Conservation (phyloP, 2,797 vertebrate species). For the Lates japonicus region DNA sequence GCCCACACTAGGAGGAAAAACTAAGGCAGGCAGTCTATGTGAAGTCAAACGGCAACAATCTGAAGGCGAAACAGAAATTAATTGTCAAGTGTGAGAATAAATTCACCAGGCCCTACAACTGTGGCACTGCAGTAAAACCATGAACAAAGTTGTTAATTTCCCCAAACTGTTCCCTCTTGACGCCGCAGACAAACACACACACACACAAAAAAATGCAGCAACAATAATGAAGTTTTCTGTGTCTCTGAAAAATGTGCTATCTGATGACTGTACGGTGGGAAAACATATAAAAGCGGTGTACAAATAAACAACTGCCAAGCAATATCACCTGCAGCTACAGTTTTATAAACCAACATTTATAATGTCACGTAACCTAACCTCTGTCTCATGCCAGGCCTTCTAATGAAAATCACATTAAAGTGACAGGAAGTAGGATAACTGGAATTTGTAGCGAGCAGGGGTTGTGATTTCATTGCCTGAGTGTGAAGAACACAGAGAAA, state of each 20-base stretch:
- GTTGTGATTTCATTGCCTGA: slow-evolving; percentile 55
- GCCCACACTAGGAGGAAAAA: neutral
- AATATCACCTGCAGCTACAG: slow-evolving; percentile 66
- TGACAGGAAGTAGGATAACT: slow-evolving; percentile 66
- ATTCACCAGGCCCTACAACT: slow-evolving; percentile 6
- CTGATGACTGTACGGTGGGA: slow-evolving; percentile 44
- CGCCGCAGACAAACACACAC: slow-evolving; percentile 26
- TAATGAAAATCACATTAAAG: slow-evolving; percentile 74
- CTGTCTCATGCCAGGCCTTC: slow-evolving; percentile 60
- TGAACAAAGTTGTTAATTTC: slow-evolving; percentile 55
- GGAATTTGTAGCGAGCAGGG: slow-evolving; percentile 56
- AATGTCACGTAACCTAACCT: slow-evolving; percentile 63
- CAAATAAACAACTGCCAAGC: slow-evolving; percentile 64
- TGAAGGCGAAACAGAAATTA: neutral
- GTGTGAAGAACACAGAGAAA: slow-evolving; percentile 50
- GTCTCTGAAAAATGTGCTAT: slow-evolving; percentile 56
- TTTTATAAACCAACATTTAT: slow-evolving; percentile 73
- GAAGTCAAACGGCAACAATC: slow-evolving; percentile 23
- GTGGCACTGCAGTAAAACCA: slow-evolving; percentile 1
- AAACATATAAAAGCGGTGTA: slow-evolving; percentile 54
- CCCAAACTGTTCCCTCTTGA: slow-evolving; percentile 32
- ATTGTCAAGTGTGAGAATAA: slow-evolving; percentile 3
- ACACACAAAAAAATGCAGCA: slow-evolving; percentile 2
- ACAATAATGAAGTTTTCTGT: slow-evolving; percentile 53
- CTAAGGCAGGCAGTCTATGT: neutral